phyloP scores from a whole-genome alignment of 2,113 vertebrate genomes.

The Cygnus buccinator region DNA sequence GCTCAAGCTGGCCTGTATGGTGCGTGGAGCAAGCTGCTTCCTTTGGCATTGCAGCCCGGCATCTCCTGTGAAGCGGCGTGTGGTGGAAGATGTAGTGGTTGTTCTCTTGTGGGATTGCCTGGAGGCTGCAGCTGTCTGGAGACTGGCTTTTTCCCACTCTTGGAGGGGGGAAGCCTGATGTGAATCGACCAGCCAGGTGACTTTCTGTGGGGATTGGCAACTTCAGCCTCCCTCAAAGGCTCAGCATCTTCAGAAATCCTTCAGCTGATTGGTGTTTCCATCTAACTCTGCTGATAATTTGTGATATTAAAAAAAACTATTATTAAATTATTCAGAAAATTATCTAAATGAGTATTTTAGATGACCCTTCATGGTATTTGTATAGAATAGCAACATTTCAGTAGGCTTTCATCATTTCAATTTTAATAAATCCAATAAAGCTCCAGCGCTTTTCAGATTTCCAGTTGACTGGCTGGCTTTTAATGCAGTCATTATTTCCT shows the following conservation, averaged over 20 bases:
- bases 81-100: neutral
- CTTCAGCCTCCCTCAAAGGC: neutral
- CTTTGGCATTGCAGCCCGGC: fast-evolving
- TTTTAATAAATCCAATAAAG: neutral
- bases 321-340: neutral
- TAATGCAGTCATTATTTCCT: neutral
- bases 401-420: neutral
- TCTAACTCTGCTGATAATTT: neutral
- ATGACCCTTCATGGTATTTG: neutral
- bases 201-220: neutral
- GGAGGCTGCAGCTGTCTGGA: neutral
- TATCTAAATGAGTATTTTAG: neutral
- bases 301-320: neutral
- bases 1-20: fast-evolving
- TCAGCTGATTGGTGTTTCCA: neutral
- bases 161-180: neutral
- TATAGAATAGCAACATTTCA: neutral
- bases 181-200: neutral
- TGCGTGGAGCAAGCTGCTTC: neutral
- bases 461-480: neutral
- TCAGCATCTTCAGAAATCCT: neutral
- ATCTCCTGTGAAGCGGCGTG: neutral
- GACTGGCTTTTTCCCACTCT: neutral
- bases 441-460: neutral
- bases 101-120: neutral